Evolutionary conservation across 2,888 invertebrate species (phyloP), one percentile per base, ranked within the genome.

Genomic region (Drosophila tripunctata): DNA sequence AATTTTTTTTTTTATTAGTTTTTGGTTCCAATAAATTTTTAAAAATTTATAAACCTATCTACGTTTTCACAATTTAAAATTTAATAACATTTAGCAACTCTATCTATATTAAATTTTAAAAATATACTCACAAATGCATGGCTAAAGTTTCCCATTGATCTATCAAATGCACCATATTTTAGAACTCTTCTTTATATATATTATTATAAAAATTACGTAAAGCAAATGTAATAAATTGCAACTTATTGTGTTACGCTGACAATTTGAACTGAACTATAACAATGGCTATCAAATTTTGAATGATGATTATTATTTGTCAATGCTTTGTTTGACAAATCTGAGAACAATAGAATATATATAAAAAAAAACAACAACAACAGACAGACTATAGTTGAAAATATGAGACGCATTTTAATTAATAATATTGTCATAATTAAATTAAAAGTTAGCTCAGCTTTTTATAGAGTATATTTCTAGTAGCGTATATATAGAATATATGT

Each of bases 341-440:
- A 17, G 12, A 51, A 54, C 17, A 47, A 24, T 15, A 36, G 19
- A 44, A 48, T 19, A 5, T 52, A 45, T 14, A 33, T 14, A 10
- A 19, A 12, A 4, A 27, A 27, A 8, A 24, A 52, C 6, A 19
- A 21, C 19, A 21, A 22, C 31, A 33, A 17, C 12, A 36, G 7
- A 51, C 33, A 10, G 7, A 8, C 3, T 14, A 31, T 24, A 33
- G 33, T 31, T 35, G 30, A 22, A 51, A 41, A 67, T 38, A 38
- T 27, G 45, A 51, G 51, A 58, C 64, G 80, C 68, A 80, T 65
- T 77, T 84, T 60, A 77, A 81, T 81, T 81, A 81, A 80, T 77
- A 67, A 78, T 77, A 62, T 51, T 52, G 71, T 87, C 78, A 77
- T 81, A 81, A 81, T 81, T 81, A 77, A 81, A 86, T 81, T 86